Evolutionary conservation across 2,888 invertebrate species (phyloP).

Genomic region (Xestia rhomboidea): DNA sequence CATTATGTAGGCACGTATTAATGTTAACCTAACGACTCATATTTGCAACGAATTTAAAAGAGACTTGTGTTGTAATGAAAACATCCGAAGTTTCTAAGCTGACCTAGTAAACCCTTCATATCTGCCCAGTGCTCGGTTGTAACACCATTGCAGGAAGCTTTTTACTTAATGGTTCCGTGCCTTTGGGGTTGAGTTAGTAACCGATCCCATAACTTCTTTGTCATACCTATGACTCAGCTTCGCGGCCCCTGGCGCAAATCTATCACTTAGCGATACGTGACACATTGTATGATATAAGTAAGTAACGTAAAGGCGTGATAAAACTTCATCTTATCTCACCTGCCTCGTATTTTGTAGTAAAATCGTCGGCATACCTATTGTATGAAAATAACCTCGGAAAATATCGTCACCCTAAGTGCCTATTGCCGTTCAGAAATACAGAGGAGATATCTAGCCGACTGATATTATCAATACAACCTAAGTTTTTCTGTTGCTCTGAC

Average conservation of each 20-base stretch:
- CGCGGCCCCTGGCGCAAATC: constrained; percentile 38
- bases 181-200: constrained; percentile 63
- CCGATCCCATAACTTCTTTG: constrained; percentile 61
- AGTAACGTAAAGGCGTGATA: constrained; percentile 47
- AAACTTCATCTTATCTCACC: constrained; percentile 49
- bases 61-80: neutral
- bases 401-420: constrained; percentile 4
- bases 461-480: neutral
- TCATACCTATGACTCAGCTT: constrained; percentile 57
- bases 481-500: neutral
- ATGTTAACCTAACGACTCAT: neutral
- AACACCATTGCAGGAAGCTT: constrained; percentile 51
- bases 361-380: constrained; percentile 2
- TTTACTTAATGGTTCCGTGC: constrained; percentile 50
- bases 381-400: constrained; percentile 21
- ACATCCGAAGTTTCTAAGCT: neutral
- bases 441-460: neutral
- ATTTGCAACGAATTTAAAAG: neutral
- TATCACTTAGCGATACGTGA: constrained; percentile 56
- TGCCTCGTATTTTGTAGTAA: constrained; percentile 43
- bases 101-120: constrained; percentile 26
- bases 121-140: neutral
- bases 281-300: constrained; percentile 50
- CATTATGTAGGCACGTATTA: neutral
- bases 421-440: constrained; percentile 7